These are phyloP conservation scores for Ptychadena robeensis DNA, from an alignment of 2,797 vertebrate species.

Conservation along the genomic window DNA sequence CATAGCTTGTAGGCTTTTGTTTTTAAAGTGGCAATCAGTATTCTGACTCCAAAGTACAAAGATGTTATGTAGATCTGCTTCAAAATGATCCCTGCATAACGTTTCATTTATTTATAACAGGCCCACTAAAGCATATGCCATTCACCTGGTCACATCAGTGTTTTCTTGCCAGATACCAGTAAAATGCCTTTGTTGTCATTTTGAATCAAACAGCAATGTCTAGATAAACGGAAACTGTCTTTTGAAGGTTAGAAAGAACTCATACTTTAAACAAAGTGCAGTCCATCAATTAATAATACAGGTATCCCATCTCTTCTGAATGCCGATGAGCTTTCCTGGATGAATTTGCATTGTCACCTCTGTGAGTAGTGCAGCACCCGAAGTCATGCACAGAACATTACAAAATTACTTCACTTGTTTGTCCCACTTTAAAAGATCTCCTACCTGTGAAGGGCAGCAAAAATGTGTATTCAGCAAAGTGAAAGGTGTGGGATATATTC, in stretches of 20 bases:
- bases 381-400: background rate
- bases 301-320: conserved; percentile 4
- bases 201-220: background rate
- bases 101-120: background rate
- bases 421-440: conserved; percentile 4
- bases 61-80: background rate
- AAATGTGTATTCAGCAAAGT: background rate
- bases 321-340: background rate
- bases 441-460: background rate
- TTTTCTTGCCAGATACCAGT: background rate
- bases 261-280: background rate
- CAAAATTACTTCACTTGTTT: background rate
- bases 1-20: too few relatives aligned
- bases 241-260: conserved; percentile 4
- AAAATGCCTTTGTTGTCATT: conserved; percentile 3
- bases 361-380: background rate
- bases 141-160: background rate
- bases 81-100: background rate
- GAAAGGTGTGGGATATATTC: background rate
- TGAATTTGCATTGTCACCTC: conserved; percentile 9
- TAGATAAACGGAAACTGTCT: background rate
- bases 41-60: background rate
- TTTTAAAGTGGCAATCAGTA: background rate
- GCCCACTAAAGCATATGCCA: background rate
- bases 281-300: background rate